phyloP scores from a whole-genome alignment of 2,888 invertebrate species.

The Acholoe squamosa region DNA sequence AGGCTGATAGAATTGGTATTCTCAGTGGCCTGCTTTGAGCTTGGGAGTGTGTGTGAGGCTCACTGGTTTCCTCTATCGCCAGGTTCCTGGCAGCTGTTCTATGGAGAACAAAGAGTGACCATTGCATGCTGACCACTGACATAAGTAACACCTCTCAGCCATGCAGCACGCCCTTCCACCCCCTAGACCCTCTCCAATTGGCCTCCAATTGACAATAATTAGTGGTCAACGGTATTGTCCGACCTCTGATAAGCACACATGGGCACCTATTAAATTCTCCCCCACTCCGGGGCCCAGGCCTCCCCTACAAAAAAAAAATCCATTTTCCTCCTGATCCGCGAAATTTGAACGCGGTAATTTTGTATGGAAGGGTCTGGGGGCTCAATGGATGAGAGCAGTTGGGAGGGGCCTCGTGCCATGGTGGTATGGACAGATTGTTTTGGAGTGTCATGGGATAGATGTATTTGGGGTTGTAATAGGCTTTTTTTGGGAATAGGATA shows the following conservation, averaged over 20 bases:
- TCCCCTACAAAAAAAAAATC: not conserved
- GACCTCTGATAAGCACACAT: conserved; percentile 39
- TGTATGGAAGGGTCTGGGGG: not conserved
- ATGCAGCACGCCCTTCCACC: conserved; percentile 27
- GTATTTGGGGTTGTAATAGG: not conserved
- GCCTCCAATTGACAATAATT: conserved; percentile 49
- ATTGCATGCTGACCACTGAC: conserved; percentile 51
- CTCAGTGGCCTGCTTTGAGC: no score
- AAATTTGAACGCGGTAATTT: conserved; percentile 41
- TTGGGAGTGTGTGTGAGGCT: no score
- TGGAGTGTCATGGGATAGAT: not conserved
- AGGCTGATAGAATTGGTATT: no score
- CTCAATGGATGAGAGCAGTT: not conserved
- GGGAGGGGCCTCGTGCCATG: not conserved
- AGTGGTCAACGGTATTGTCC: conserved; percentile 36
- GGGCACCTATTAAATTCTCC: conserved; percentile 39
- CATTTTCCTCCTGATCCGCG: not conserved
- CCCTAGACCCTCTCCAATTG: conserved; percentile 25
- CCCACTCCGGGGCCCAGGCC: not conserved
- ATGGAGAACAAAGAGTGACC: conserved; percentile 28
- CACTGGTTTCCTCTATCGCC: not conserved
- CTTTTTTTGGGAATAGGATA: not conserved
- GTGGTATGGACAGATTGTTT: not conserved
- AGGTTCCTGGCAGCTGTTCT: not conserved
- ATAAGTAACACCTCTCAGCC: conserved; percentile 47